Evolutionary conservation across 2,888 invertebrate genomes (phyloP), one percentile per base, ranked within the genome.

Genomic region (Drosophila rubida): DNA sequence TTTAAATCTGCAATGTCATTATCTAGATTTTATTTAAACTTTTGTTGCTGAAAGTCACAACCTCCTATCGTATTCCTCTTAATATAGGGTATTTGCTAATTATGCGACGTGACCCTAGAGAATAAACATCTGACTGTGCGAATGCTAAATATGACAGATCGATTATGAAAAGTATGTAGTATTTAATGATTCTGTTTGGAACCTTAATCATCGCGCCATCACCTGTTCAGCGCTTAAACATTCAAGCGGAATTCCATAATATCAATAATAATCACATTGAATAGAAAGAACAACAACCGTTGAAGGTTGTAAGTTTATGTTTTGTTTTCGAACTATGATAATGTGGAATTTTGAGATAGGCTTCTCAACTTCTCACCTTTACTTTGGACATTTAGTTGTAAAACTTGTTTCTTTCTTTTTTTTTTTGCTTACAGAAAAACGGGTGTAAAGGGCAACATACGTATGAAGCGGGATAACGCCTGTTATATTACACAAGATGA

Each of bases 401-500:
- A 19, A 22, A 30, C 16, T 22, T 13, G 19, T 13, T 25, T 19
- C 0, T 27, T 4, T 2, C 25, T 25, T 13, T 0, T 3, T 22
- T 45, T 16, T 16, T 1, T 19, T 19, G 3, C 19, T 51, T 69
- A 22, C 35, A 95, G 95, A 85, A 94, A 94, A 27, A 93, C 93
- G 22, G 95, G 95, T 35, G 94, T 96, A 0, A 92, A 93, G 13
- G 96, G 96, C 1, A 93, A 93, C 42, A 93, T 96, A 16, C 91
- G 94, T 72, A 94, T 95, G n/a, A 95, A 95, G 81, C 93, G 96
- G 23, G 94, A 96, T 85, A 93, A 95, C 88, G 96, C 96, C 5
- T 96, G 96, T 87, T 97, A 96, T 92, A 96, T 97, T 80, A 96
- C 96, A 75, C 97, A 97, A 89, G 95, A 95, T 69, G 95, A 96